Evolutionary conservation across 2,797 vertebrate species (phyloP), one percentile per base, ranked within the genome.

Genomic region (Hypotaenidia okinawae): DNA sequence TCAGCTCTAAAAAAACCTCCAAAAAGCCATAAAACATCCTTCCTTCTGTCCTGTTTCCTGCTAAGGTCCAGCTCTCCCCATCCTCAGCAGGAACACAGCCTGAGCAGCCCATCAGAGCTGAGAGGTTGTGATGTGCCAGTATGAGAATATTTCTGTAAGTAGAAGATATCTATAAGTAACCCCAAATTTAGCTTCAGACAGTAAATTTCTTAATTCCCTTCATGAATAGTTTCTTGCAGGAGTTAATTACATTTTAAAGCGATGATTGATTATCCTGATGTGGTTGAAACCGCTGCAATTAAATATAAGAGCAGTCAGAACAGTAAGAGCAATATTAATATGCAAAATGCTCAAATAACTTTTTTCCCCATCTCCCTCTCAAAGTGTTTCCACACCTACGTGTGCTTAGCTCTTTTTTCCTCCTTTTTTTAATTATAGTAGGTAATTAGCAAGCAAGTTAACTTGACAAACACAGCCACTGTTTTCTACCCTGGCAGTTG

Each of bases 201-300:
- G 84, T 95, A 92, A 91, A 92, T 94, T 86, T 69, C 87, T 85
- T 83, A 91, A 95, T 95, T 95, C 87, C 37, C 69, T 95, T 83
- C 87, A 78, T 89, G 91, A 92, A 30, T 68, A 66, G 68, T 78
- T 95, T 75, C 89, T 95, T 72, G 49, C 67, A 61, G 92, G 84
- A 92, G 84, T 93, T 96, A 96, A 96, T 96, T 96, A 93, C 84
- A 24, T 85, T 96, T 93, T 95, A 87, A 97, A 92, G 90, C 16
- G 61, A 78, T 96, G 92, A 96, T 83, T 96, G 94, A 93, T 96
- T 84, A 92, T 90, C 61, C 86, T 90, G 92, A 91, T 93, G 90
- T 94, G 90, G 91, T 81, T 95, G 95, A 95, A 95, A 87, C 87
- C 82, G 41, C 61, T 58, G 87, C 93, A 95, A 93, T 96, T 94